These are phyloP conservation scores for Acleris literana DNA, from an alignment of 2,888 invertebrate genomes.

Conservation along the genomic window DNA sequence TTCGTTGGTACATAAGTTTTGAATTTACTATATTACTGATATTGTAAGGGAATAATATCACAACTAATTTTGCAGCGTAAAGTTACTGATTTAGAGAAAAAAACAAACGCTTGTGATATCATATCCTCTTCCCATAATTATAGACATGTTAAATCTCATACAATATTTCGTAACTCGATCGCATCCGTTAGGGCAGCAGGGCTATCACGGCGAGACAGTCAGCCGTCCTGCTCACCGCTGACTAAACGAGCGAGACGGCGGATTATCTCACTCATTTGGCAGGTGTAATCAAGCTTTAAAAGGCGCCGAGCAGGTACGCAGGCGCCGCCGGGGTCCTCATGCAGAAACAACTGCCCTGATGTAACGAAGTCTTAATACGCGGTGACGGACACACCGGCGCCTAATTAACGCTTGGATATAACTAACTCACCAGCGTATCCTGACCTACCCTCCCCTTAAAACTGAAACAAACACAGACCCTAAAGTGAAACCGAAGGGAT, in stretches of 20 bases:
- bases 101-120: too few species aligned
- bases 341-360: slow-evolving; percentile 77
- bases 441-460: slow-evolving; percentile 42
- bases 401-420: slow-evolving; percentile 75
- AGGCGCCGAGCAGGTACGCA: slow-evolving; percentile 63
- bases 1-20: background rate
- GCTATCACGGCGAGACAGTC: background rate
- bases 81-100: too few species aligned
- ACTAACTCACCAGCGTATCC: slow-evolving; percentile 48
- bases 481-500: slow-evolving; percentile 38
- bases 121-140: slow-evolving; percentile 15
- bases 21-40: too few species aligned
- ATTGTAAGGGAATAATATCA: too few species aligned
- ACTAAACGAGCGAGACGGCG: background rate
- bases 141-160: slow-evolving; percentile 31
- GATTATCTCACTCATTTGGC: background rate
- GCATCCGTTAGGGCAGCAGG: slow-evolving; percentile 35
- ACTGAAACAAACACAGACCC: background rate
- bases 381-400: slow-evolving; percentile 77
- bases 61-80: too few species aligned
- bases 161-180: slow-evolving; percentile 37
- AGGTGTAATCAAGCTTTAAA: slow-evolving; percentile 50
- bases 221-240: background rate
- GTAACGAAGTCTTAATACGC: slow-evolving; percentile 78
- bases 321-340: slow-evolving; percentile 72